Evolutionary conservation across 2,797 vertebrate genomes (phyloP).

Genomic region (Pterois miles): DNA sequence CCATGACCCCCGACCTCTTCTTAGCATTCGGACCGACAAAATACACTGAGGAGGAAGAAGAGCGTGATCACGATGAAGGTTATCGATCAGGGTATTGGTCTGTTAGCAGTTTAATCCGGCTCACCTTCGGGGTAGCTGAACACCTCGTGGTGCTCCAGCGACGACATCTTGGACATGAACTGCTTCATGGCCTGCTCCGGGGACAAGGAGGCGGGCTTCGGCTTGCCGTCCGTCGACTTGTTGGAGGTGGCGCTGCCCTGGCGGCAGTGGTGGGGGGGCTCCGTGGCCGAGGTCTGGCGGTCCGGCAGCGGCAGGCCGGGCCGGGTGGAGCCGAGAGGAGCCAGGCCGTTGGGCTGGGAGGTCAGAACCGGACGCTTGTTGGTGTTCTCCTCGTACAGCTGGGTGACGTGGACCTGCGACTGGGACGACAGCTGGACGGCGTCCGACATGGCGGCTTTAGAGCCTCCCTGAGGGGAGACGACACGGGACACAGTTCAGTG

Average conservation of each 20-base stretch:
- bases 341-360: slow-evolving; percentile 95
- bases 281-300: slow-evolving; percentile 83
- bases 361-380: slow-evolving; percentile 94
- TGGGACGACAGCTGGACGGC: slow-evolving; percentile 88
- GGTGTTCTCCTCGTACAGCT: slow-evolving; percentile 95
- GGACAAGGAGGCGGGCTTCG: slow-evolving; percentile 84
- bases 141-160: slow-evolving; percentile 97
- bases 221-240: slow-evolving; percentile 90
- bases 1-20: slow-evolving; percentile 92
- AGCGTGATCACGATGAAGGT: fast-evolving
- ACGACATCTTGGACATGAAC: slow-evolving; percentile 94
- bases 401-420: slow-evolving; percentile 91
- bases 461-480: slow-evolving; percentile 84
- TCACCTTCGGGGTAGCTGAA: slow-evolving; percentile 91
- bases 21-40: slow-evolving; percentile 96
- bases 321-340: slow-evolving; percentile 83
- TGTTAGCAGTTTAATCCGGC: not conserved
- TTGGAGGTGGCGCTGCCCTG: slow-evolving; percentile 92
- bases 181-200: slow-evolving; percentile 98
- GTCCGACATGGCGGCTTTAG: slow-evolving; percentile 94
- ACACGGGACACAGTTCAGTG: not conserved
- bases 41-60: slow-evolving; percentile 74
- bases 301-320: slow-evolving; percentile 87
- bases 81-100: not conserved
- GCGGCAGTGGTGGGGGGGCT: slow-evolving; percentile 85